Evolutionary conservation across 2,797 vertebrate species (phyloP).

Genomic region (Chloroceryle amazona): DNA sequence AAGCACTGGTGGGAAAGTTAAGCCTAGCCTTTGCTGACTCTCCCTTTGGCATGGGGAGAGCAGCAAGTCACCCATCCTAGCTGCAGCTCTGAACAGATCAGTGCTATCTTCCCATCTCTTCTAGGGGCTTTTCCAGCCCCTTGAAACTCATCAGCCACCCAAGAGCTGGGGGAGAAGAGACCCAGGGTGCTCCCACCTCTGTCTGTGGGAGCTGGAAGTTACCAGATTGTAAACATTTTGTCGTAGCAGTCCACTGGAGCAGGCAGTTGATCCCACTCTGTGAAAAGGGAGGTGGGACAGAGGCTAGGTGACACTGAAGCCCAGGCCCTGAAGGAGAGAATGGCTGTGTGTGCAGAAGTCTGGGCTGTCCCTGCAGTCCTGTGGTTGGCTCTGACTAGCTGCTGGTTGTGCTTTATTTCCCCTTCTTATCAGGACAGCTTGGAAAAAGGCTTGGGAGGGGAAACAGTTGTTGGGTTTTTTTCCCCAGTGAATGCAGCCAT

Average conservation of each 20-base stretch:
- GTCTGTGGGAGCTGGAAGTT: slow-evolving; percentile 1
- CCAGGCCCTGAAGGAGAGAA: not conserved
- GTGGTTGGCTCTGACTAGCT: not conserved
- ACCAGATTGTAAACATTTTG: slow-evolving; percentile 46
- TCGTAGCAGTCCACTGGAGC: not conserved
- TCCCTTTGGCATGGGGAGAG: not conserved
- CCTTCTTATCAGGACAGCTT: not conserved
- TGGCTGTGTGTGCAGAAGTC: not conserved
- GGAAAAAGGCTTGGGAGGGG: not conserved
- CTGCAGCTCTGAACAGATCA: not conserved
- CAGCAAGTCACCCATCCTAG: not conserved
- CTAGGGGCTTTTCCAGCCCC: not conserved
- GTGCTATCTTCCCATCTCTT: not conserved
- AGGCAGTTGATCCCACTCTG: not conserved
- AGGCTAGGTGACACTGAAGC: not conserved
- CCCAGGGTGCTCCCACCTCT: not conserved
- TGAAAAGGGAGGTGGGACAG: not conserved
- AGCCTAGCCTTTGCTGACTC: not conserved
- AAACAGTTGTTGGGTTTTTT: not conserved
- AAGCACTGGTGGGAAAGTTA: slow-evolving; percentile 64
- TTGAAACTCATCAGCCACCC: not conserved
- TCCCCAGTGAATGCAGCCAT: not conserved
- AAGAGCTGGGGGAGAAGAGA: not conserved
- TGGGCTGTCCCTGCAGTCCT: not conserved
- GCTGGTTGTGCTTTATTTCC: not conserved